phyloP scores from a whole-genome alignment of 2,888 invertebrate genomes.

The Argynnis bischoffii region DNA sequence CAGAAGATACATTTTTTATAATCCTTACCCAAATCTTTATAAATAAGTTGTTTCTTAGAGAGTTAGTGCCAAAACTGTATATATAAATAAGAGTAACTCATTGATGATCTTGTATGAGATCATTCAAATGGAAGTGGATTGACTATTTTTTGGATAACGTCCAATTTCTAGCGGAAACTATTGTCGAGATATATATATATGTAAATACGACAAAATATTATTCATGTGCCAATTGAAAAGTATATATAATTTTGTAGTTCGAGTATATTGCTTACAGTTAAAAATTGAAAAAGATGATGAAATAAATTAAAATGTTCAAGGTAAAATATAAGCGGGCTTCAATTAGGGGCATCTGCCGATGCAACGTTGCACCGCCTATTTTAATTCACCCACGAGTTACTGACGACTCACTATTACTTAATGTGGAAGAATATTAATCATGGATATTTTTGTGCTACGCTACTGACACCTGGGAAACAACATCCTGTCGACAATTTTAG shows the following conservation, averaged over 20 bases:
- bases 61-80: background rate
- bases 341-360: slow-evolving; percentile 32
- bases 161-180: slow-evolving; percentile 22
- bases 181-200: slow-evolving; percentile 1
- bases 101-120: slow-evolving; percentile 12
- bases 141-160: slow-evolving; percentile 20
- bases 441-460: slow-evolving; percentile 30
- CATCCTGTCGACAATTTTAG: slow-evolving; percentile 28
- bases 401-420: slow-evolving; percentile 35
- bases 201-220: background rate
- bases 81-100: slow-evolving; percentile 7
- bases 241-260: background rate
- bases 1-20: too few species aligned
- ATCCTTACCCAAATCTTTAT: background rate
- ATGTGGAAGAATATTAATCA: slow-evolving; percentile 32
- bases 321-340: slow-evolving; percentile 12
- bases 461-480: slow-evolving; percentile 33
- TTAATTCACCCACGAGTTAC: slow-evolving; percentile 36
- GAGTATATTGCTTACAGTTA: background rate
- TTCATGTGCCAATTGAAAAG: background rate
- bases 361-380: slow-evolving; percentile 28
- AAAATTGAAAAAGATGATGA: background rate
- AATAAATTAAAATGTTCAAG: background rate
- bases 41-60: slow-evolving; percentile 6
- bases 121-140: slow-evolving; percentile 18